Evolutionary conservation across 2,113 vertebrate species (phyloP).

Genomic region (Scomber japonicus): DNA sequence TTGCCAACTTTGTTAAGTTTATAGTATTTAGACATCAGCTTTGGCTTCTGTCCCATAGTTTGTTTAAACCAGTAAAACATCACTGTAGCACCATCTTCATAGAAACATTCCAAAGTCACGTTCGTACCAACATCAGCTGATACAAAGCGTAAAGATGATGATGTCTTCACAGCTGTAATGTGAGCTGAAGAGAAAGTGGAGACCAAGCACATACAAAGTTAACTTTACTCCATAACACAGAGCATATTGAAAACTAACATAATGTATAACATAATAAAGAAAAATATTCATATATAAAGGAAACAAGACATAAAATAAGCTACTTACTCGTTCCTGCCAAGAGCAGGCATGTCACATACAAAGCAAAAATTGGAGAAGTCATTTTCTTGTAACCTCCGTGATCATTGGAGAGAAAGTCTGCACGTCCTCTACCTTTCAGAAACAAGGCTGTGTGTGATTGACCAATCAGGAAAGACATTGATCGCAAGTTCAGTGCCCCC

Average conservation of each 20-base stretch:
- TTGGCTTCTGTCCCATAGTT: too few relatives aligned
- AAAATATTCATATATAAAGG: neutral
- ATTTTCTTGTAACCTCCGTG: slow-evolving; percentile 20
- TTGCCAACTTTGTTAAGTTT: neutral
- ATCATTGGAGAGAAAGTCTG: neutral
- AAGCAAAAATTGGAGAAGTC: neutral
- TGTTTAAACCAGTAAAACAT: slow-evolving; percentile 27
- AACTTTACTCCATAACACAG: neutral
- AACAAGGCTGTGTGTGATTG: slow-evolving; percentile 40
- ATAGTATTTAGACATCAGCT: slow-evolving; percentile 7
- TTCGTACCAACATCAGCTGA: slow-evolving; percentile 4
- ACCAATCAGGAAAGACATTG: neutral
- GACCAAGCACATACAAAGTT: neutral
- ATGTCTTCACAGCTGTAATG: neutral
- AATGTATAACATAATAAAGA: neutral
- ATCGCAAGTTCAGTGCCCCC: neutral
- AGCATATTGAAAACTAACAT: too few relatives aligned
- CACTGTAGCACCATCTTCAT: rapidly evolving
- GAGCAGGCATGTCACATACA: slow-evolving; percentile 9
- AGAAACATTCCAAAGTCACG: slow-evolving; percentile 48
- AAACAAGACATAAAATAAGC: neutral
- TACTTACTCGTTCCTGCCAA: slow-evolving; percentile 36
- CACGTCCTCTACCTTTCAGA: slow-evolving; percentile 1
- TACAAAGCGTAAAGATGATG: neutral
- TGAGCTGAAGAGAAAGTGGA: slow-evolving; percentile 24